phyloP scores from a whole-genome alignment of 2,888 invertebrate genomes.

The Patella depressa region DNA sequence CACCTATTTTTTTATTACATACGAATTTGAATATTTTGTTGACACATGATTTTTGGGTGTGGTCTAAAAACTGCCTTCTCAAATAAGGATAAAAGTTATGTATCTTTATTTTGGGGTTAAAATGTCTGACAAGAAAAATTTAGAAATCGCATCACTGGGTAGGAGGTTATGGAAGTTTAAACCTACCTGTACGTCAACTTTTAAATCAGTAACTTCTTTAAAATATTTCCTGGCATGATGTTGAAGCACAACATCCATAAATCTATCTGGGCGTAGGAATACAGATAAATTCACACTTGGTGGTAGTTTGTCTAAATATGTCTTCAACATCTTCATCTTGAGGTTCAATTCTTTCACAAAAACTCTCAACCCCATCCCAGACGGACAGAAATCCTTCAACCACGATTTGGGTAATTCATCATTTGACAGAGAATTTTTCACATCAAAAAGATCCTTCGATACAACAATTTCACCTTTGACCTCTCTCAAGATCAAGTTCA shows the following conservation, averaged over 20 bases:
- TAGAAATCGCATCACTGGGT: no score
- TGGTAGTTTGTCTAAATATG: constrained; percentile 45
- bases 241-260: constrained; percentile 60
- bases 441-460: constrained; percentile 40
- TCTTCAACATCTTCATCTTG: constrained; percentile 41
- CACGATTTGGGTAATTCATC: constrained; percentile 57
- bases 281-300: constrained; percentile 51
- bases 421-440: constrained; percentile 52
- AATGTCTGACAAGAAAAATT: no score
- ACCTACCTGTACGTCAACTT: constrained; percentile 60
- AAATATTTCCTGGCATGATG: constrained; percentile 60
- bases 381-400: constrained; percentile 54
- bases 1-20: no score
- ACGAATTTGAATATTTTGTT: no score
- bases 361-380: constrained; percentile 44
- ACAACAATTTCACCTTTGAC: constrained; percentile 51
- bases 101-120: no score
- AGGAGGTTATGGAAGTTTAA: no score
- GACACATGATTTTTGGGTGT: no score
- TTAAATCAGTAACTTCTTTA: constrained; percentile 58
- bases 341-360: constrained; percentile 54
- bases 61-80: no score
- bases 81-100: no score
- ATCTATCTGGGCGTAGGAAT: constrained; percentile 62
- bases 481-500: constrained; percentile 45